These are phyloP conservation scores for Yponomeuta plumbellus DNA, from an alignment of 2,888 invertebrate species.

Conservation along the genomic window DNA sequence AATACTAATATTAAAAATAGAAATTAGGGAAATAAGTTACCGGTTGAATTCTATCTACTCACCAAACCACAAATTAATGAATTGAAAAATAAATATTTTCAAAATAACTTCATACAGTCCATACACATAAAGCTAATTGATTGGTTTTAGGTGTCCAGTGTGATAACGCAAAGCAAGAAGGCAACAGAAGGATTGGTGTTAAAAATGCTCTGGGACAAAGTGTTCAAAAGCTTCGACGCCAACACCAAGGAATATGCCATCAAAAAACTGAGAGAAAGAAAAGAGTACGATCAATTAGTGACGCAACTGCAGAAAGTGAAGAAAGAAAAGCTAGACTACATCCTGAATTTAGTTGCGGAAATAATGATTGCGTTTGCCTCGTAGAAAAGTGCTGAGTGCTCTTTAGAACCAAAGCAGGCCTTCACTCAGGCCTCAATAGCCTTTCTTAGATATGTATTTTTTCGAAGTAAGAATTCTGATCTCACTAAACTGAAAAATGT, in stretches of 20 bases:
- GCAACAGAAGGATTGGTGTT: constrained; percentile 57
- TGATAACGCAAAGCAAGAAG: constrained; percentile 26
- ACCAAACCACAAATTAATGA: no score
- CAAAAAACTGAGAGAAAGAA: constrained; percentile 39
- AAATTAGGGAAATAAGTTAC: no score
- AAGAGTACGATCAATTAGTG: constrained; percentile 52
- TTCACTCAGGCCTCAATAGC: neutral
- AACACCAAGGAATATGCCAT: constrained; percentile 51
- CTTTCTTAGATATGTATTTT: no score
- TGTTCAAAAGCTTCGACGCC: constrained; percentile 43
- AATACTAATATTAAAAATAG: no score
- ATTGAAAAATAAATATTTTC: no score
- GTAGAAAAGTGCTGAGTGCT: neutral
- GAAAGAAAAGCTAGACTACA: constrained; percentile 44
- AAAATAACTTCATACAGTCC: no score
- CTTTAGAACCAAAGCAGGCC: neutral
- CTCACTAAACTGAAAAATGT: no score
- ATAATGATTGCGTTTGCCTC: constrained; percentile 41
- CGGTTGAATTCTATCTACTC: no score
- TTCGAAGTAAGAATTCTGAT: no score
- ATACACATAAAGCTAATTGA: no score
- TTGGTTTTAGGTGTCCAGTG: no score
- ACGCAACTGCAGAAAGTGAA: constrained; percentile 43
- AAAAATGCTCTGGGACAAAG: constrained; percentile 59
- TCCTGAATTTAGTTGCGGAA: constrained; percentile 48